phyloP scores from a whole-genome alignment of 2,797 vertebrate species.

The Hypotaenidia philippensis region DNA sequence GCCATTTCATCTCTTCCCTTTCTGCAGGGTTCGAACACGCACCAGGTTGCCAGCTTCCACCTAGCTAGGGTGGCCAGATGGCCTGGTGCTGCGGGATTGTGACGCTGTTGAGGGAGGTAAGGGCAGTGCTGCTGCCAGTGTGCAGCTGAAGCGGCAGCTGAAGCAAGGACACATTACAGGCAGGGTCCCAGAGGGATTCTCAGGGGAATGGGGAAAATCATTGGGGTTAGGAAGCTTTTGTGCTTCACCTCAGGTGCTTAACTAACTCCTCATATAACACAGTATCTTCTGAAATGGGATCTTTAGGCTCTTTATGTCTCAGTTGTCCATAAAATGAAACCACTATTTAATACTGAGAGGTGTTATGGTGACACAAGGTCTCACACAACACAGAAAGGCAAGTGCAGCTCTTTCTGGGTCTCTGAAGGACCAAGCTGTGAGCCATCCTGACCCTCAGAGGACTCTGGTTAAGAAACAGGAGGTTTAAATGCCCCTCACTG shows the following conservation, averaged over 20 bases:
- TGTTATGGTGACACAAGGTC: not conserved
- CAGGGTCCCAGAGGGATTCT: not conserved
- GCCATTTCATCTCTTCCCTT: not conserved
- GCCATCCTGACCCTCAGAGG: constrained; percentile 12
- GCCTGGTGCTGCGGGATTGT: not conserved
- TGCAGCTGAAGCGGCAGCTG: not conserved
- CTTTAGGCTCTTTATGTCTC: not conserved
- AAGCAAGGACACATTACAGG: not conserved
- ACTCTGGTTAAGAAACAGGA: not conserved
- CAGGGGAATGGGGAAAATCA: not conserved
- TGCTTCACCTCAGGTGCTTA: not conserved
- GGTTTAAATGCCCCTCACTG: not conserved
- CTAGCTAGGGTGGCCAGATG: not conserved
- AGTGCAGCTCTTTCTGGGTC: not conserved
- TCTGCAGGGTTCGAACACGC: not conserved
- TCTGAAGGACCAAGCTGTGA: not conserved
- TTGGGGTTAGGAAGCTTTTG: not conserved
- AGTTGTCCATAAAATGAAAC: not conserved
- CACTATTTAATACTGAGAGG: not conserved
- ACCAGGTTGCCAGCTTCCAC: not conserved
- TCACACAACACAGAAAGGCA: not conserved
- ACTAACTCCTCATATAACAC: not conserved
- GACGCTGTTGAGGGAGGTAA: accelerated
- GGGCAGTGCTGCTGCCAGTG: not conserved
- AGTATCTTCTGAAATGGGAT: not conserved